These are phyloP conservation scores for Dendrocopos noguchii DNA, from an alignment of 2,113 vertebrate genomes.

Conservation along the genomic window DNA sequence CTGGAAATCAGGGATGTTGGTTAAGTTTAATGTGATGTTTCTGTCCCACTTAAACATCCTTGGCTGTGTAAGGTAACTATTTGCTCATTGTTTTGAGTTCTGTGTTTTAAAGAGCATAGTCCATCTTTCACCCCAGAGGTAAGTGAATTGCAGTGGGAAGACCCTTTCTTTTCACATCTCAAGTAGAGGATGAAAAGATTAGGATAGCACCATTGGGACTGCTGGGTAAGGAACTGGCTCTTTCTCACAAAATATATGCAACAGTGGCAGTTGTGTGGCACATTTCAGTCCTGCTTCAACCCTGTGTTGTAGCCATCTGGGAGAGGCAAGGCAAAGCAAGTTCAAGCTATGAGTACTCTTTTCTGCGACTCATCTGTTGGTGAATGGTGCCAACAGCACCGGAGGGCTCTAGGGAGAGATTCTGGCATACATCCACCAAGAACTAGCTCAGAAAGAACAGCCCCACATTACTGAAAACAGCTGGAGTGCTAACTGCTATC, in stretches of 20 bases:
- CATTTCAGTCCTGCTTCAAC: background rate
- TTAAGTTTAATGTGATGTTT: background rate
- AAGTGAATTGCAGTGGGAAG: background rate
- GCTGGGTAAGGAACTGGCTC: background rate
- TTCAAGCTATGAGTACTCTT: background rate
- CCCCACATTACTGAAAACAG: background rate
- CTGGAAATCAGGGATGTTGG: background rate
- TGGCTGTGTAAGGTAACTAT: background rate
- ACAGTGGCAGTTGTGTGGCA: background rate
- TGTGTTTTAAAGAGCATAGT: background rate
- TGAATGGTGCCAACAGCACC: background rate
- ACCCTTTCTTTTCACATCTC: background rate
- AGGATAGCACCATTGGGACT: background rate
- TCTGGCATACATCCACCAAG: background rate
- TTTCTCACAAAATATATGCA: background rate
- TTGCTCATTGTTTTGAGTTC: background rate
- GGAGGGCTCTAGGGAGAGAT: background rate
- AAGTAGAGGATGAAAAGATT: background rate
- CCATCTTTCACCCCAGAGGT: background rate
- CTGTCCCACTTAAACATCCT: background rate
- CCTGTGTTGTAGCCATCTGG: background rate
- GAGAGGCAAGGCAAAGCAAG: background rate
- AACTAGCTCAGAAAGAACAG: background rate
- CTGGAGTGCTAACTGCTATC: background rate
- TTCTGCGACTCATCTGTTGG: background rate